Percentiles rank a stretch among this genome's conserved stretches.
Conservation (phyloP, 2,797 vertebrate species). For the Esox lucius region DNA sequence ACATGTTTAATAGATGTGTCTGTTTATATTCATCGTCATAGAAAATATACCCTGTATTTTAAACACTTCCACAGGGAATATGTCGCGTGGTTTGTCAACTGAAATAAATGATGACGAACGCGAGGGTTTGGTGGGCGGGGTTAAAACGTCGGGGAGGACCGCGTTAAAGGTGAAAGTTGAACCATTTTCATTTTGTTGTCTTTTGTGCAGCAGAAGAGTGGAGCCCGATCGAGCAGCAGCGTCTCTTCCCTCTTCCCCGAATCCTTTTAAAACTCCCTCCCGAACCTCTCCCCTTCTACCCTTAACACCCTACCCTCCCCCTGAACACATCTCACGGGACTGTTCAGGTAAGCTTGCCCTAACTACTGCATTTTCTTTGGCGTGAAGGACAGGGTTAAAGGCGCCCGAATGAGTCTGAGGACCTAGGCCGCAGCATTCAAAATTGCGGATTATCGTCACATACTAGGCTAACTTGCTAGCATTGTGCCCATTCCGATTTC, state of each 20-base stretch:
- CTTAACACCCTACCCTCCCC: slow-evolving; percentile 75
- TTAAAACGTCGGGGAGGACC: slow-evolving; percentile 53
- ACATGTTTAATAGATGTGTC: not conserved
- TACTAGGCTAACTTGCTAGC: not conserved
- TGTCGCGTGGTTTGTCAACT: too few species aligned
- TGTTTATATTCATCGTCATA: not conserved
- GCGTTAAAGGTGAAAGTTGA: slow-evolving; percentile 74
- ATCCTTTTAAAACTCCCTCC: slow-evolving; percentile 82
- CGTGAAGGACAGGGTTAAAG: slow-evolving; percentile 61
- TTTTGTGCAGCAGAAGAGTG: slow-evolving; percentile 80
- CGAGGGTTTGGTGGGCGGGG: slow-evolving; percentile 38
- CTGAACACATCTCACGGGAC: slow-evolving; percentile 63
- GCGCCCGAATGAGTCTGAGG: slow-evolving; percentile 34
- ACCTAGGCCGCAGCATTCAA: slow-evolving; percentile 64
- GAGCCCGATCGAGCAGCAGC: slow-evolving; percentile 74
- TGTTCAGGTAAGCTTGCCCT: slow-evolving; percentile 63
- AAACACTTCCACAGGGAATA: too few species aligned
- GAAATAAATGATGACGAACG: not conserved
- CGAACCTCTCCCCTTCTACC: slow-evolving; percentile 78
- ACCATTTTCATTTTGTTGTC: slow-evolving; percentile 65
- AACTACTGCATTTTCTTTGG: slow-evolving; percentile 20
- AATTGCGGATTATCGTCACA: slow-evolving; percentile 56
- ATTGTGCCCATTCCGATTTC: slow-evolving; percentile 29
- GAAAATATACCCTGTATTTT: not conserved
- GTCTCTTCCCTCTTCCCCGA: slow-evolving; percentile 85